Base-by-base conservation (phyloP, 2,797 vertebrate genomes). In the Lithobates pipiens region DNA sequence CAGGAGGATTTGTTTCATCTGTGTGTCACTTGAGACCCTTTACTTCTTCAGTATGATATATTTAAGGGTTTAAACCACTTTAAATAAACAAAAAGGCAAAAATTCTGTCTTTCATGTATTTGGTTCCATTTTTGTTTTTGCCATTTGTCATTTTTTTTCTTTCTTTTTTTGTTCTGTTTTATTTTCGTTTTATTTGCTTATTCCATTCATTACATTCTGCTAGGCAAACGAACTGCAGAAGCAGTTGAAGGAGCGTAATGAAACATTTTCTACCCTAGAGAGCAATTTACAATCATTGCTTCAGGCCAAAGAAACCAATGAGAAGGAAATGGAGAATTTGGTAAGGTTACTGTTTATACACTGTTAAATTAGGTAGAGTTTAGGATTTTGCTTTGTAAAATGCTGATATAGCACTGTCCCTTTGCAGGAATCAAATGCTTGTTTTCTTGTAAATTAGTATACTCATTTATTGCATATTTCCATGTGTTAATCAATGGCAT, bases 221-320 rank as follows among this genome's bases (percentile, higher is more conserved):
- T 89, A 99, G 98, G 95, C 95, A 88, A 92, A 85, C 93, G 95
- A 95, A 89, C 82, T 98, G 91, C 93, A 91, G 90, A 95, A 90
- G 89, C 93, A 95, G 82, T 91, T 99, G 89, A 95, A 97, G 90
- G 91, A 87, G 77, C 95, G 92, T 92, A 94, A 96, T 91, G 94
- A 96, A 90, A 94, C 95, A 89, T 90, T 97, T 78, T 86, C 93
- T 84, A 91, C 93, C 44, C 93, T 97, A 89, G 95, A 97, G 92
- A 91, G 95, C 93, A 95, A 88, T 89, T 90, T 98, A 91, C 90
- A 91, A 89, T 90, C 92, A 85, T 90, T 93, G 89, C 94, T 95
- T 89, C 94, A 95, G 92, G 93, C 95, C 88, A 98, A 96, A 89
- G 93, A 95, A 84, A 88, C 91, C 89, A 90, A 96, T 93, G 95